phyloP scores from a whole-genome alignment of 2,888 invertebrate genomes.

The Pristionchus japonicus region DNA sequence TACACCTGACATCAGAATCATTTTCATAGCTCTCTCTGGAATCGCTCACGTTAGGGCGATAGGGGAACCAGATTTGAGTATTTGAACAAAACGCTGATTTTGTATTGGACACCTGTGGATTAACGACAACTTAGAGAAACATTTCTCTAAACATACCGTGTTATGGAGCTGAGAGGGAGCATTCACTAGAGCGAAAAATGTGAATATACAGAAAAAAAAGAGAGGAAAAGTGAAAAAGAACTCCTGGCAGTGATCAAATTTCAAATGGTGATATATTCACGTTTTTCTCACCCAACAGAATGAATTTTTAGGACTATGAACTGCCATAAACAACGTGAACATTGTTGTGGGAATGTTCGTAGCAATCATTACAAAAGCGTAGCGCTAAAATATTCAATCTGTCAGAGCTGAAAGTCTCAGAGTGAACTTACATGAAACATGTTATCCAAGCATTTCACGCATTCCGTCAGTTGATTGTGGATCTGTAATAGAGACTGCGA shows the following conservation, averaged over 20 bases:
- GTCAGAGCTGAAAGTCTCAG: too few species aligned
- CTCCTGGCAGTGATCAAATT: neutral
- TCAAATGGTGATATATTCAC: too few species aligned
- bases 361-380: constrained; percentile 24
- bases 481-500: neutral
- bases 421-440: constrained; percentile 34
- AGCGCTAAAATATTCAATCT: neutral
- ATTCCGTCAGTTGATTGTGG: constrained; percentile 32
- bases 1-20: constrained; percentile 10
- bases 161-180: constrained; percentile 13
- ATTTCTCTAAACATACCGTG: neutral
- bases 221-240: neutral
- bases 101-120: neutral
- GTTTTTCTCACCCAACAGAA: neutral
- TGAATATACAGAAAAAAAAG: constrained; percentile 11
- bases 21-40: too few species aligned
- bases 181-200: neutral
- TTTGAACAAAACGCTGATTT: constrained; percentile 30
- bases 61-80: constrained; percentile 40
- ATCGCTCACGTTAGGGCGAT: constrained; percentile 36
- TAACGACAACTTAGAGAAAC: neutral
- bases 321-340: neutral
- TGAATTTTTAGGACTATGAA: neutral
- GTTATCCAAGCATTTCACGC: constrained; percentile 11
- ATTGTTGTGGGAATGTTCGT: neutral